Base-by-base conservation (phyloP, 2,888 invertebrate species). In the Panzeria rudis region DNA sequence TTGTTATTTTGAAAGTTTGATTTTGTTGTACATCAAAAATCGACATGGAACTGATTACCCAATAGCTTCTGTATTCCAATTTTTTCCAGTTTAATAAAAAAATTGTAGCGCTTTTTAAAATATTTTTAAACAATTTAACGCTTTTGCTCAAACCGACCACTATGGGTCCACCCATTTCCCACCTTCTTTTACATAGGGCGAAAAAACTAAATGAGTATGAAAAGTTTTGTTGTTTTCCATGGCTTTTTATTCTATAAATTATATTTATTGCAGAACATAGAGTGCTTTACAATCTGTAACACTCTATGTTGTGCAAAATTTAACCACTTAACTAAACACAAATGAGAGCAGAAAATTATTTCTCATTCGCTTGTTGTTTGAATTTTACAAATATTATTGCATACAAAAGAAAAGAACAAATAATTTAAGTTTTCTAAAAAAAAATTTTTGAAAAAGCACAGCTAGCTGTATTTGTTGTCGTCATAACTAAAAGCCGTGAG, bases 391-490 rank as follows among this genome's bases (percentile, higher is more conserved):
- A 52, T 41, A 41, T 44, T 38, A 61, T 29, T 78, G 38, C 29
- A 68, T 59, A 38, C 32, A 59, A 44, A 75, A 35, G 3, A 69
- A 35, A 11, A 47, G 15, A 44, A 59, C 15, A 64, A 62, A 82
- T 32, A 62, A 82, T 56, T 56, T 50, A 71, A 72, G 8, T 72
- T 52, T 75, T 44, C 29, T 41, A 64, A 68, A 68, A 50, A 69
- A n/a, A 50, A 11, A 38, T 17, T 38, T 15, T 20, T 71, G n/a
- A 81, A 59, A 81, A 61, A 47, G 35, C 69, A 56, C 76, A 76
- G 32, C 29, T n/a, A n/a, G n/a, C 47, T 64, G 73, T 61, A 41
- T 61, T 29, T 80, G 61, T 76, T 75, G 75, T 69, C 75, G 81
- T 75, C 69, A 82, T 54, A 41, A 61, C 50, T 20, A 20, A 75